A percentile compares a stretch with the other conserved stretches of the same genome.
Conservation (phyloP, 1,140 invertebrate species). For the Pseudomyrmex concolor region DNA sequence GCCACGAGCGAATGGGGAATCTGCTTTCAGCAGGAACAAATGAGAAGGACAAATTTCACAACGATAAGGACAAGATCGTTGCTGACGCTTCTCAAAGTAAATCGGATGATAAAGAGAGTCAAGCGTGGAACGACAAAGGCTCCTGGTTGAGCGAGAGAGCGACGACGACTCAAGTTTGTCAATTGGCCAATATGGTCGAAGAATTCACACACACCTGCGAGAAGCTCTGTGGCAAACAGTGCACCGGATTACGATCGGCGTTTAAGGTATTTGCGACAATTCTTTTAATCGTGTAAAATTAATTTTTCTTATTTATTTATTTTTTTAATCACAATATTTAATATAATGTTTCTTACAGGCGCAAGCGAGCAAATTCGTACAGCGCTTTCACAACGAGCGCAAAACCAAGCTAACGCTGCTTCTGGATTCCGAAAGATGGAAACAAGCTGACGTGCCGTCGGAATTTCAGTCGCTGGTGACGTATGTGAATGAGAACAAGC, state of each 20-base stretch:
- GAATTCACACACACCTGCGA: constrained; percentile 91
- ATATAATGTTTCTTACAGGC: constrained; percentile 75
- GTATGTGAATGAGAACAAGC: constrained; percentile 80
- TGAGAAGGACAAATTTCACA: constrained; percentile 86
- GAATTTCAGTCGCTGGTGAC: constrained; percentile 93
- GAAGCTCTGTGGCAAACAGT: constrained; percentile 91
- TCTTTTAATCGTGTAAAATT: constrained; percentile 35
- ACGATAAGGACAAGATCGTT: constrained; percentile 74
- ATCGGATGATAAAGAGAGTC: constrained; percentile 75
- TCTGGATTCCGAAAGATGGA: constrained; percentile 97
- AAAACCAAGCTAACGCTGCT: constrained; percentile 93
- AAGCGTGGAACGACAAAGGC: constrained; percentile 77
- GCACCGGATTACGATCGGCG: constrained; percentile 92
- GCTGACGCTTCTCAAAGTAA: constrained; percentile 73
- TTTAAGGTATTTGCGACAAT: constrained; percentile 88
- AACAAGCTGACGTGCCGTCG: constrained; percentile 94
- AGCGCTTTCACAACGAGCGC: constrained; percentile 95
- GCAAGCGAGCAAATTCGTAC: constrained; percentile 95
- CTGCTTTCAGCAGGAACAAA: constrained; percentile 91
- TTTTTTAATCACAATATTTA: too few relatives aligned
- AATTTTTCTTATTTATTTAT: constrained; percentile 4
- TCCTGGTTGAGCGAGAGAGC: constrained; percentile 86
- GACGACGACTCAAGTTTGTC: constrained; percentile 91
- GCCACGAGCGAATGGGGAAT: constrained; percentile 95
- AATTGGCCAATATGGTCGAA: constrained; percentile 92